phyloP scores from a whole-genome alignment of 2,797 vertebrate species.

The Lycodopsis pacificus region DNA sequence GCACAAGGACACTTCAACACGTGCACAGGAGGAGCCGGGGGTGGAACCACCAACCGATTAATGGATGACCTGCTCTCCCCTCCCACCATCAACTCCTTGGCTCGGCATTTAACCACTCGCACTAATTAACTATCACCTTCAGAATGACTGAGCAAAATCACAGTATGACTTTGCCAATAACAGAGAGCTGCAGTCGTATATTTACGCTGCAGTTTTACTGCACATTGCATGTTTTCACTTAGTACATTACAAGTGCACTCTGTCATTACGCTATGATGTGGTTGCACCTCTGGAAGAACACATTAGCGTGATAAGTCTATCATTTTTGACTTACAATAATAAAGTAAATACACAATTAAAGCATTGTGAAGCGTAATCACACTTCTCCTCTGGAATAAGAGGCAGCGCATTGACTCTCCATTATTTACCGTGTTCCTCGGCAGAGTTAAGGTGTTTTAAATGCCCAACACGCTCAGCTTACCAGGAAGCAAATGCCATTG shows the following conservation, averaged over 20 bases:
- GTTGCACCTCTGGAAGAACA: background rate
- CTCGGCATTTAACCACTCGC: background rate
- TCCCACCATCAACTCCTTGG: slow-evolving; percentile 1
- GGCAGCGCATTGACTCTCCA: slow-evolving; percentile 25
- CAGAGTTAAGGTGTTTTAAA: slow-evolving; percentile 52
- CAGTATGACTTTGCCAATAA: background rate
- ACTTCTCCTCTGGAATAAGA: slow-evolving; percentile 4
- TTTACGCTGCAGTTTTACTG: background rate
- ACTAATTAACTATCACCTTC: slow-evolving; percentile 18
- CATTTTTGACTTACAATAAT: background rate
- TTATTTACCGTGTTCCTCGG: slow-evolving; percentile 33
- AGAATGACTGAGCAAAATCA: background rate
- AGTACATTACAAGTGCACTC: background rate
- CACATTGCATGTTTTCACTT: background rate
- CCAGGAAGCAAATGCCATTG: slow-evolving; percentile 64
- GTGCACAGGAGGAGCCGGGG: background rate
- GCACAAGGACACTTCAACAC: background rate
- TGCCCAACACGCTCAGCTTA: slow-evolving; percentile 63
- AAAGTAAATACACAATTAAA: slow-evolving; percentile 7
- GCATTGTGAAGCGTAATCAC: background rate
- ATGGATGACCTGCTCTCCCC: background rate
- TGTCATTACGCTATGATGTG: slow-evolving; percentile 4
- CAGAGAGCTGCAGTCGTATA: background rate
- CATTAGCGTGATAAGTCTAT: background rate
- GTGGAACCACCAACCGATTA: background rate